Conservation (phyloP, 2,797 vertebrate species). For the Pseudochirops corinnae region DNA sequence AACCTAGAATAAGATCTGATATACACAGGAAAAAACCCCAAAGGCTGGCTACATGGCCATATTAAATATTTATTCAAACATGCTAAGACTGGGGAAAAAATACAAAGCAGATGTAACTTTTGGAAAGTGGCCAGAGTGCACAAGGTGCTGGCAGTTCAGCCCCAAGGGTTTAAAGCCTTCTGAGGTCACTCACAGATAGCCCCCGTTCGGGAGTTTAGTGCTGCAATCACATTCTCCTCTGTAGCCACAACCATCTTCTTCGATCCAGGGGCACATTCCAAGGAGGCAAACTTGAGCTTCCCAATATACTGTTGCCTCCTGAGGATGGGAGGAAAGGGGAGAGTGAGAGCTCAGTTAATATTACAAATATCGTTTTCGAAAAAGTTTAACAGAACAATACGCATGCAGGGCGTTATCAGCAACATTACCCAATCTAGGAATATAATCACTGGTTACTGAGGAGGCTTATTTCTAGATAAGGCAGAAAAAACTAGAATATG, state of each 20-base stretch:
- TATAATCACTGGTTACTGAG: background rate
- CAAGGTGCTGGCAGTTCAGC: background rate
- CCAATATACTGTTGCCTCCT: constrained; percentile 98
- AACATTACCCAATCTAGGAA: background rate
- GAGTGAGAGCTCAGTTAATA: background rate
- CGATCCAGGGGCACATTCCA: constrained; percentile 92
- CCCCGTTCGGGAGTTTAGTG: constrained; percentile 93
- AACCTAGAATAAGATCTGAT: background rate
- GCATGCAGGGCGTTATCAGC: background rate
- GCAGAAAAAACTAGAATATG: background rate
- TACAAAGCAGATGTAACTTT: background rate
- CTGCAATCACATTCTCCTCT: constrained; percentile 95
- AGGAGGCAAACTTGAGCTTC: constrained; percentile 93
- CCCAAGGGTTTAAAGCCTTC: accelerated
- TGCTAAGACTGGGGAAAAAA: background rate
- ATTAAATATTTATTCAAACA: constrained; percentile 26
- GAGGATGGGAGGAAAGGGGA: constrained; percentile 10
- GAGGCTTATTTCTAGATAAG: background rate
- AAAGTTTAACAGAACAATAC: background rate
- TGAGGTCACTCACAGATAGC: constrained; percentile 91
- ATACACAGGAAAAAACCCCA: background rate
- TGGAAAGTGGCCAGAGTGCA: background rate
- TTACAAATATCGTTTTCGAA: background rate
- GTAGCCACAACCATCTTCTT: constrained; percentile 95
- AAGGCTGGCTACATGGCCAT: background rate